phyloP scores from a whole-genome alignment of 2,113 vertebrate species.

The Microcebus tavaratra region DNA sequence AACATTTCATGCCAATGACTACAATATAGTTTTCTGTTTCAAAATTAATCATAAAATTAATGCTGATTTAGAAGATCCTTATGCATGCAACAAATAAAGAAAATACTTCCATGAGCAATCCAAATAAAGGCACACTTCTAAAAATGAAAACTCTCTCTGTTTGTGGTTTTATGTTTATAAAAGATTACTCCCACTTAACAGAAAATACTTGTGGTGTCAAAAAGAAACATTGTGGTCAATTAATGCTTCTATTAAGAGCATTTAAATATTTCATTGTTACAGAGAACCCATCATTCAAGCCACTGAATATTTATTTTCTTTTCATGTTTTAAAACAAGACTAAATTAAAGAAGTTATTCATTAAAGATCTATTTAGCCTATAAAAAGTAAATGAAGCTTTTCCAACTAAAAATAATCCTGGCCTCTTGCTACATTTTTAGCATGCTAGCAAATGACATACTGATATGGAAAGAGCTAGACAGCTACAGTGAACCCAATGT shows the following conservation, averaged over 20 bases:
- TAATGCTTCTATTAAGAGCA: conserved; percentile 53
- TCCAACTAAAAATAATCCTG: conserved; percentile 69
- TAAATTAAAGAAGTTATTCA: conserved; percentile 66
- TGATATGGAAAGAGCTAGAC: conserved; percentile 27
- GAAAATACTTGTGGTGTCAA: conserved; percentile 57
- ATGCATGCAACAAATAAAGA: neutral
- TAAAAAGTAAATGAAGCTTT: conserved; percentile 64
- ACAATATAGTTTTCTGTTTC: conserved; percentile 8
- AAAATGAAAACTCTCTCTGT: conserved; percentile 31
- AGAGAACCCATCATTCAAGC: conserved; percentile 64
- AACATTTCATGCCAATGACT: conserved; percentile 44
- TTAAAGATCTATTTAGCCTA: conserved; percentile 59
- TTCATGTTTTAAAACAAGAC: conserved; percentile 53
- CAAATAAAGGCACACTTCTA: conserved; percentile 36
- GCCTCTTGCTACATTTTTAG: conserved; percentile 61
- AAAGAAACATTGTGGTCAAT: conserved; percentile 57
- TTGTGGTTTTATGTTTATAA: conserved; percentile 43
- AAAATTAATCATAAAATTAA: conserved; percentile 45
- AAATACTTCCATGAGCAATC: neutral
- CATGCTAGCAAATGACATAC: conserved; percentile 56
- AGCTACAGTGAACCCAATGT: conserved; percentile 38
- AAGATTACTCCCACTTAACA: conserved; percentile 46
- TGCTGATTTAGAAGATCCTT: conserved; percentile 6
- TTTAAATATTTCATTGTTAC: conserved; percentile 73
- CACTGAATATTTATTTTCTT: conserved; percentile 62